These are phyloP conservation scores for Parambassis ranga DNA, from an alignment of 2,797 vertebrate species.

Conservation along the genomic window DNA sequence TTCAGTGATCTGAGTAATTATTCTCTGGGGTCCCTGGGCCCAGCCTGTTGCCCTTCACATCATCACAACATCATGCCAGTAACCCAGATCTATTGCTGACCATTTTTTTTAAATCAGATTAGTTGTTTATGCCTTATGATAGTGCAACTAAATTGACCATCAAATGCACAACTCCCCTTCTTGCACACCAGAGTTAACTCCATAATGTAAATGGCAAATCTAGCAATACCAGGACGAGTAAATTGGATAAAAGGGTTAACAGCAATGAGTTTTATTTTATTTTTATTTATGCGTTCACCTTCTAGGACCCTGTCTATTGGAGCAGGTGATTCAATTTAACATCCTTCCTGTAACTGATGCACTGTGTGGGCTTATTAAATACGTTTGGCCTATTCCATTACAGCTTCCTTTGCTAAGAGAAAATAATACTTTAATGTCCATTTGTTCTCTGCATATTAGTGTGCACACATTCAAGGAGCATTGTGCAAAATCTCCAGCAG, in stretches of 20 bases:
- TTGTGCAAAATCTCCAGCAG: too few species aligned
- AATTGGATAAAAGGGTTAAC: neutral
- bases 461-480: too few species aligned
- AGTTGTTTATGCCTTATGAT: neutral
- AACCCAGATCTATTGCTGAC: neutral
- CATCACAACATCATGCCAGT: constrained; percentile 24
- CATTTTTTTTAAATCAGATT: neutral
- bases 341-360: neutral
- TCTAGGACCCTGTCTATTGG: too few species aligned
- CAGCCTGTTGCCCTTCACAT: constrained; percentile 27
- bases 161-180: neutral
- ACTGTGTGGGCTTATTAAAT: neutral
- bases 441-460: too few species aligned
- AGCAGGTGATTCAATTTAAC: neutral
- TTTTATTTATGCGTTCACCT: too few species aligned
- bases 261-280: neutral
- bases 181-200: neutral
- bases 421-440: too few species aligned
- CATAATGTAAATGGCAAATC: neutral
- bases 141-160: neutral
- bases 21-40: constrained; percentile 41
- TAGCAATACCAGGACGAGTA: neutral
- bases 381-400: neutral
- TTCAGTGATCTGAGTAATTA: constrained; percentile 58
- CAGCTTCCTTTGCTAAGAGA: neutral